Percentiles rank a stretch among this genome's conserved stretches.
These are phyloP conservation scores for Eubasilissa splendida DNA, from an alignment of 2,888 invertebrate species.

Conservation along the genomic window DNA sequence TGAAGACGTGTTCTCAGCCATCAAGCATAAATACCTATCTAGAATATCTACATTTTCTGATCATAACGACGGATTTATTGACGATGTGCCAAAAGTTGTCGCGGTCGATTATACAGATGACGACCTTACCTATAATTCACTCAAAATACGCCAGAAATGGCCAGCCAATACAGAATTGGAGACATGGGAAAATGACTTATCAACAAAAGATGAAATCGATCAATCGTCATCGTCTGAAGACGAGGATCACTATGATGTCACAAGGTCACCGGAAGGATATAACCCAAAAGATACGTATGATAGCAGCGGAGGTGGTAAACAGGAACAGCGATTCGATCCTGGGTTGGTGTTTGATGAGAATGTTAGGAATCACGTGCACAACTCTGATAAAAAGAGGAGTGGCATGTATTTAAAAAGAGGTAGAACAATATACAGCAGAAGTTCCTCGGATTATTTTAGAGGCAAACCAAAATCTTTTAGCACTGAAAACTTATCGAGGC, in stretches of 20 bases:
- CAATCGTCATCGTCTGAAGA: conserved; percentile 4
- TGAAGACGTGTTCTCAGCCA: conserved; percentile 34
- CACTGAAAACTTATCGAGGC: conserved; percentile 66
- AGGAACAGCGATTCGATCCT: neutral
- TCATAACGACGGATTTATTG: conserved; percentile 1
- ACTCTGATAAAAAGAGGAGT: neutral
- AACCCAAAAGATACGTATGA: neutral
- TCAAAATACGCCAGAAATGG: conserved; percentile 19
- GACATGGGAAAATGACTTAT: neutral
- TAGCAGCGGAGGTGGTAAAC: neutral
- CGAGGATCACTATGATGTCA: neutral
- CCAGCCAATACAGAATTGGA: neutral
- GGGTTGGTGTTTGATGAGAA: neutral
- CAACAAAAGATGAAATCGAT: neutral
- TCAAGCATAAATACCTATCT: conserved; percentile 67
- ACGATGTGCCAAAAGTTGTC: conserved; percentile 32
- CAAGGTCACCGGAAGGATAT: neutral
- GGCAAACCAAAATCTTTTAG: conserved; percentile 70
- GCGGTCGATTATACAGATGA: conserved; percentile 31
- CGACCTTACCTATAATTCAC: conserved; percentile 39
- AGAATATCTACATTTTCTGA: conserved; percentile 66
- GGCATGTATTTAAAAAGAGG: conserved; percentile 57
- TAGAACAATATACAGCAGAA: conserved; percentile 64
- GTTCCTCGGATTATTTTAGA: conserved; percentile 64
- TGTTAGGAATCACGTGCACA: neutral